Base-by-base conservation (phyloP, 23 tunicate genomes). In the Aplidium turbinatum region DNA sequence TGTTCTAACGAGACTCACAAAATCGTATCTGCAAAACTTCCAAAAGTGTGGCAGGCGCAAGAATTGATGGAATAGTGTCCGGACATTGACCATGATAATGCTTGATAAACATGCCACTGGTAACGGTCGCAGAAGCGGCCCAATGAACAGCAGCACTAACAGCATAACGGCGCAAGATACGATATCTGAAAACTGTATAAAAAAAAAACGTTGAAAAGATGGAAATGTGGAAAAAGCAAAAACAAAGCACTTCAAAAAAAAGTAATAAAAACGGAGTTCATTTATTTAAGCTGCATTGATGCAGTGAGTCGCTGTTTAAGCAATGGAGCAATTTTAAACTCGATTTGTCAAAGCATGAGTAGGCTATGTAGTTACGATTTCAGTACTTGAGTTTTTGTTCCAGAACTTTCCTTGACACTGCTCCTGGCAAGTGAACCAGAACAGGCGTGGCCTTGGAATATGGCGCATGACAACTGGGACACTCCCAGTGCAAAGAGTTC, bases 61-160 rank as follows among this genome's bases (percentile, higher is more conserved):
- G 46, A 94, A 62, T 54, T 94, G 95, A 40, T 36, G 54, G 50
- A 94, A 82, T 20, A 94, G 47, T 19, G 78, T 69, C 1, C 93
- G 82, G 47, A 94, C 22, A 55, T 94, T 94, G 77, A 85, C 95
- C 58, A 90, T 62, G 72, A 94, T 94, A n/a, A 94, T 90, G 47
- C 87, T 75, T 0, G 96, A 92, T 20, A 94, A 70, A 36, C 88
- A 81, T 0, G 99, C 86, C 7, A 63, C 76, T 0, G 99, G 99
- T 24, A 94, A 46, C 23, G 76, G 83, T 21, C 76, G 33, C 25
- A 94, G 82, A 23, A 61, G 36, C 0, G 95, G 99, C 0, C 99
- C 99, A 69, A 87, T 78, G 34, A 84, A 86, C 1, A 94, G 81
- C 50, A 94, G 35, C 24, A 84, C 85, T 0, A 94, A 39, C 9